phyloP scores from a whole-genome alignment of 2,797 vertebrate species.

The Columba guinea region DNA sequence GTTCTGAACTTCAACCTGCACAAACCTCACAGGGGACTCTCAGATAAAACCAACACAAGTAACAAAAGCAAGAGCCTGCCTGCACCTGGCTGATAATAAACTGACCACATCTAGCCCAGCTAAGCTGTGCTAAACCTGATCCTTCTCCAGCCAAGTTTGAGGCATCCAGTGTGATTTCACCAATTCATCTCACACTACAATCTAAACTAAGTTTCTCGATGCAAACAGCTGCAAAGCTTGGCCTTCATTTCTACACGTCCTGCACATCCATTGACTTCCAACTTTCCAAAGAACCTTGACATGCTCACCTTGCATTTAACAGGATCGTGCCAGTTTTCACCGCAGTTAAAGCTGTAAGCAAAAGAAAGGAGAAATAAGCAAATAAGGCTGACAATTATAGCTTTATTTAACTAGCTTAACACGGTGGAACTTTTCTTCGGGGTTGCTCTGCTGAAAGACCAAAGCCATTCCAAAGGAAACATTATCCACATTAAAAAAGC shows the following conservation, averaged over 20 bases:
- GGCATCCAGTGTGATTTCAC: background rate
- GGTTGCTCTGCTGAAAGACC: background rate
- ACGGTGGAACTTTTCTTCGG: background rate
- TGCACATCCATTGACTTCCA: background rate
- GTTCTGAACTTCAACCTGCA: background rate
- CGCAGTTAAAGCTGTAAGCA: slow-evolving; percentile 94
- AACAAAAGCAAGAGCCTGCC: background rate
- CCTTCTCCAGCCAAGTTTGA: background rate
- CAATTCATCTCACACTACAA: fast-evolving
- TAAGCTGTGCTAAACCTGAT: background rate
- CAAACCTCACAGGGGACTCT: background rate
- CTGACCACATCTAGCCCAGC: background rate
- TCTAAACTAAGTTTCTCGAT: background rate
- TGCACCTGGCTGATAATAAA: background rate
- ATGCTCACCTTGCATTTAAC: slow-evolving; percentile 97
- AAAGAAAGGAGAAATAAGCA: background rate
- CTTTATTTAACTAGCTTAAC: background rate
- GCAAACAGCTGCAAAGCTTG: background rate
- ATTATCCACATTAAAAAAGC: background rate
- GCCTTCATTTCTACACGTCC: background rate
- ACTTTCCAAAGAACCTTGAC: background rate
- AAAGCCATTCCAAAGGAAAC: background rate
- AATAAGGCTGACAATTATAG: background rate
- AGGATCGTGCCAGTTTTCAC: slow-evolving; percentile 99
- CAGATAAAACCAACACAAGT: background rate